Evolutionary conservation across 2,888 invertebrate species (phyloP).

Genomic region (Hipparchia sbordonii): DNA sequence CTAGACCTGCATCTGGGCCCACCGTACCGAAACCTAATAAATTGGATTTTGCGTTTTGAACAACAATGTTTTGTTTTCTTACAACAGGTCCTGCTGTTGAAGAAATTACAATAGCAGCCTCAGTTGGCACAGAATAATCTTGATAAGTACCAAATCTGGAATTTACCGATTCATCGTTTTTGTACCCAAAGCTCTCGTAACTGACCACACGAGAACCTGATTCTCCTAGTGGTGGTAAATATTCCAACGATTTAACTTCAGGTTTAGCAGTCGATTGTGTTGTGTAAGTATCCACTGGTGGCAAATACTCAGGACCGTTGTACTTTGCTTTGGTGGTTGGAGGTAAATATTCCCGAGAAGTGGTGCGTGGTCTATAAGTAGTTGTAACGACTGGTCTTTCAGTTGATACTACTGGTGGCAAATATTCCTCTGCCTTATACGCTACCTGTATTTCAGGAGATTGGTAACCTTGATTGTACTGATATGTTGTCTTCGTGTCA

Average conservation of each 20-base stretch:
- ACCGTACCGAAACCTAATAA: constrained; percentile 65
- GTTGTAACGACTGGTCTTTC: constrained; percentile 56
- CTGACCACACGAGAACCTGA: constrained; percentile 46
- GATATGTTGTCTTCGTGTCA: constrained; percentile 53
- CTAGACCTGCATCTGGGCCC: constrained; percentile 64
- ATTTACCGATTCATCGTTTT: constrained; percentile 44
- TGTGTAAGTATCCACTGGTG: constrained; percentile 54
- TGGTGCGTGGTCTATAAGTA: constrained; percentile 60
- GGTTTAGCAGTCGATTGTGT: constrained; percentile 39
- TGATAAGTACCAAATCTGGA: constrained; percentile 42
- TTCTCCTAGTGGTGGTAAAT: constrained; percentile 38
- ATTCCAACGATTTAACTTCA: constrained; percentile 36
- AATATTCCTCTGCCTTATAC: constrained; percentile 71
- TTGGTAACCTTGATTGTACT: constrained; percentile 64
- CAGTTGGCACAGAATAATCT: constrained; percentile 45
- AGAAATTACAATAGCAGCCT: constrained; percentile 35
- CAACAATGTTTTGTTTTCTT: constrained; percentile 63
- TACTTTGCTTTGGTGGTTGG: constrained; percentile 49
- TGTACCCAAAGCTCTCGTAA: constrained; percentile 55
- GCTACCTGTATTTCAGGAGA: constrained; percentile 69
- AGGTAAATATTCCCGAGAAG: constrained; percentile 49
- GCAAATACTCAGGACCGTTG: constrained; percentile 64
- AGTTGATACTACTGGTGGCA: constrained; percentile 60
- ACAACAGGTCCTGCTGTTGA: constrained; percentile 41
- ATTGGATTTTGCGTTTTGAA: constrained; percentile 68